Evolutionary conservation across 1,140 invertebrate genomes (phyloP).

Genomic region (Drosophila rhopaloa): DNA sequence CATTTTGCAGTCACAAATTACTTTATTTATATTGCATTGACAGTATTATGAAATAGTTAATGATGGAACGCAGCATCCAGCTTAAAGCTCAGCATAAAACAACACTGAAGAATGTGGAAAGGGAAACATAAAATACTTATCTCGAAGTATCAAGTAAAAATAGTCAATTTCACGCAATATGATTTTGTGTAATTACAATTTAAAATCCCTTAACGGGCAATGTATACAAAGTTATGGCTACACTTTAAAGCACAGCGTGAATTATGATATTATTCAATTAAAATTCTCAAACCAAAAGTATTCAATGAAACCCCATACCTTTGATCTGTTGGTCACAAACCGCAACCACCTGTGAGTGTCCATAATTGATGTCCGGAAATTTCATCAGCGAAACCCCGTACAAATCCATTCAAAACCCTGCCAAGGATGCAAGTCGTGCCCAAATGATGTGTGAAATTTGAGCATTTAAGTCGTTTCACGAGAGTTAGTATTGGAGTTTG

Average conservation of each 20-base stretch:
- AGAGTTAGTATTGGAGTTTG: conserved; percentile 4
- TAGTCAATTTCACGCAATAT: no score
- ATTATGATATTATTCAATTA: background rate
- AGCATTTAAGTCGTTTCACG: conserved; percentile 40
- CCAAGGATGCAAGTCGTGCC: conserved; percentile 13
- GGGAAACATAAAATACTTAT: no score
- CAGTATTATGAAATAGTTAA: background rate
- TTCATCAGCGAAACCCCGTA: conserved; percentile 14
- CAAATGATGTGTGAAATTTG: conserved; percentile 67
- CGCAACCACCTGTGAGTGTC: conserved; percentile 23
- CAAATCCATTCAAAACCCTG: conserved; percentile 25
- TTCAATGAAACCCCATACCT: background rate
- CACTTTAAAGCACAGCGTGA: background rate
- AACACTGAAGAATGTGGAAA: no score
- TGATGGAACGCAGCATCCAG: background rate
- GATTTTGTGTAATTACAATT: no score
- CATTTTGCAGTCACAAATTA: background rate
- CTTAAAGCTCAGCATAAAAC: background rate
- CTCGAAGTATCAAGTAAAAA: no score
- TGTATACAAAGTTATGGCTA: no score
- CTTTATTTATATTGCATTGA: background rate
- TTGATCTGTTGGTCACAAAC: conserved; percentile 9
- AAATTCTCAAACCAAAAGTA: background rate
- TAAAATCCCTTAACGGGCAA: no score
- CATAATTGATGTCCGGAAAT: conserved; percentile 17